phyloP scores from a whole-genome alignment of 2,797 vertebrate species.

The Hipposideros larvatus region DNA sequence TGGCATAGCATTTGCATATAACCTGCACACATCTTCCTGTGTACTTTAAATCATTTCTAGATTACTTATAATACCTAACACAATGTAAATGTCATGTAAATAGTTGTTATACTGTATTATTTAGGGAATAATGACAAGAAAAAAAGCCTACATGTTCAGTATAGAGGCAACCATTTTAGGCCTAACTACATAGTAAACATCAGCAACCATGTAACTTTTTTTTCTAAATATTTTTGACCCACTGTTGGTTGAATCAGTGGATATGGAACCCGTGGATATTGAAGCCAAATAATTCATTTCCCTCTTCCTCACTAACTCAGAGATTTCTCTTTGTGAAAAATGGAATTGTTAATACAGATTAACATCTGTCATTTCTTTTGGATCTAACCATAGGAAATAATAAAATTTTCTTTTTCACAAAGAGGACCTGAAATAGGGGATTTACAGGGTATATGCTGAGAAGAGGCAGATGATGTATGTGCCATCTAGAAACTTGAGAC shows the following conservation, averaged over 20 bases:
- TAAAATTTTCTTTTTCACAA: slow-evolving; percentile 17
- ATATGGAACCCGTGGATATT: background rate
- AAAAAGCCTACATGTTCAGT: background rate
- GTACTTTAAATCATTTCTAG: no score
- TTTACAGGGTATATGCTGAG: background rate
- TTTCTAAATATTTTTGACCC: background rate
- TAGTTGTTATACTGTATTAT: no score
- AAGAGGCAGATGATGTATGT: background rate
- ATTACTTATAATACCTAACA: no score
- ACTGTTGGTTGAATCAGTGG: background rate
- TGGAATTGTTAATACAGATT: background rate
- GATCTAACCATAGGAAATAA: background rate
- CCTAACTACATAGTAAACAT: background rate
- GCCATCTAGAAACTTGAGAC: background rate
- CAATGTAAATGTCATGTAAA: no score
- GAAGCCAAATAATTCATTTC: background rate
- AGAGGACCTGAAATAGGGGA: background rate
- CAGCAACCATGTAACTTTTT: background rate
- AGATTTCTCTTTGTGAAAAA: slow-evolving; percentile 14
- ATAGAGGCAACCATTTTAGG: background rate
- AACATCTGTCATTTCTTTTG: slow-evolving; percentile 27
- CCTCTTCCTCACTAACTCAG: background rate
- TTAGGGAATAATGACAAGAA: no score
- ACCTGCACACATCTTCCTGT: no score
- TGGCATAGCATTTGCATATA: no score